Base-by-base conservation (phyloP, 2,888 invertebrate genomes). In the Acholoe squamosa region DNA sequence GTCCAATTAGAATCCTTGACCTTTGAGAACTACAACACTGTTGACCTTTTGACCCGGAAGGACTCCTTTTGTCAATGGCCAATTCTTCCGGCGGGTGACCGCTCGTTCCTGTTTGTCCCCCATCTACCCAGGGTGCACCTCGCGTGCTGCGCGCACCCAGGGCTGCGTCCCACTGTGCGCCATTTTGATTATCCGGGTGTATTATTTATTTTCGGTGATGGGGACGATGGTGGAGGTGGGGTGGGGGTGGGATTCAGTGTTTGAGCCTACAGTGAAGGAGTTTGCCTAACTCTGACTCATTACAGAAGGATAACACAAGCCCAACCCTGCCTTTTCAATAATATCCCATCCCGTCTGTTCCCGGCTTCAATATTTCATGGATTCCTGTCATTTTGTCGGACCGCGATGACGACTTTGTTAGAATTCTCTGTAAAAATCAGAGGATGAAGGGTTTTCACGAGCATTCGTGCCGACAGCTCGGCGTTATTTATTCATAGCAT, bases 21-120 rank as follows among this genome's bases (percentile, higher is more conserved):
- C 76, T 76, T 76, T 76, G 76, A 28, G 31, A 76, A 25, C 31
- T n/a, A 25, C 25, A 76, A 76, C 28, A 76, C 28, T n/a, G 31
- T 76, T 28, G 76, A 76, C 76, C 76, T 76, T 76, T 76, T 76
- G 76, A 76, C 76, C 76, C 76, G 76, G 76, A 76, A 28, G 76
- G 25, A 5, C 76, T 76, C 25, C 28, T 31, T n/a, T 31, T 76
- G 76, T 76, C 76, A 31, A 25, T 5, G 76, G 76, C 76, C 16
- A 14, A 31, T 31, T 31, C 76, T 76, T 76, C 76, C 76, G 76
- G 76, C 25, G 76, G 16, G 76, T 31, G 25, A 76, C 31, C 76
- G n/a, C 19, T 14, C 61, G 61, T 61, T 61, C n/a, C 61, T 61
- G 61, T 61, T 61, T 61, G 61, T 61, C 61, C 76, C 16, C 25